Percentiles rank a stretch among this genome's conserved stretches.
Conservation (phyloP, 2,113 vertebrate genomes). For the Lepisosteus oculatus region DNA sequence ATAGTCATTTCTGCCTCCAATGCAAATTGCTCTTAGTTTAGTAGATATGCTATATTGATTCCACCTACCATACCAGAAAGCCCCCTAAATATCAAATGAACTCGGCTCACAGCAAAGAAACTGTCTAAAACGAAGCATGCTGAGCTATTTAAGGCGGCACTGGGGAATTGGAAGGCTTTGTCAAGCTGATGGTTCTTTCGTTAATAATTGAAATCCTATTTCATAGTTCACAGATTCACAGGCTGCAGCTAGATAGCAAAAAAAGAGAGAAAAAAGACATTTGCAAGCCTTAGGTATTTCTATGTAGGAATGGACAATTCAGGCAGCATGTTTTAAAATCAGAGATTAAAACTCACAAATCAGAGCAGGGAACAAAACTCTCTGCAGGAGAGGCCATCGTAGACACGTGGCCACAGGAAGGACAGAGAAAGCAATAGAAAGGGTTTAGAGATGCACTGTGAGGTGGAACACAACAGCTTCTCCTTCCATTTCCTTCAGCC, state of each 20-base stretch:
- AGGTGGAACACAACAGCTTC: too few species aligned
- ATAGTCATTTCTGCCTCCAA: neutral
- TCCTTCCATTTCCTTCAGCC: too few species aligned
- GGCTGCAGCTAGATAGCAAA: neutral
- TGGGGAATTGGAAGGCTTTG: constrained; percentile 28
- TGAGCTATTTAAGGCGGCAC: constrained; percentile 38
- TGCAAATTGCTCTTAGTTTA: neutral
- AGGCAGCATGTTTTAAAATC: neutral
- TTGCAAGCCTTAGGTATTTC: neutral
- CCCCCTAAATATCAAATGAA: constrained; percentile 51
- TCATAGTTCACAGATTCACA: constrained; percentile 47
- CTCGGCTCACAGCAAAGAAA: constrained; percentile 28
- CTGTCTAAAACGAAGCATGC: constrained; percentile 8
- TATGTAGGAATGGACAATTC: neutral
- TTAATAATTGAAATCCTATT: constrained; percentile 58
- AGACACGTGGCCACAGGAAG: neutral
- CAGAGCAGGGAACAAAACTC: neutral
- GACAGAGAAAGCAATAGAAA: too few species aligned
- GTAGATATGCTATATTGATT: constrained; percentile 41
- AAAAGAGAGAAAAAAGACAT: constrained; percentile 12
- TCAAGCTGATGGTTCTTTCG: constrained; percentile 36
- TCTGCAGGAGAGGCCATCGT: neutral
- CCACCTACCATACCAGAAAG: constrained; percentile 40
- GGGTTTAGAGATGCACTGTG: too few species aligned
- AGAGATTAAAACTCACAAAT: neutral